These are phyloP conservation scores for Salvelinus alpinus DNA, from an alignment of 2,113 vertebrate species.

Conservation along the genomic window DNA sequence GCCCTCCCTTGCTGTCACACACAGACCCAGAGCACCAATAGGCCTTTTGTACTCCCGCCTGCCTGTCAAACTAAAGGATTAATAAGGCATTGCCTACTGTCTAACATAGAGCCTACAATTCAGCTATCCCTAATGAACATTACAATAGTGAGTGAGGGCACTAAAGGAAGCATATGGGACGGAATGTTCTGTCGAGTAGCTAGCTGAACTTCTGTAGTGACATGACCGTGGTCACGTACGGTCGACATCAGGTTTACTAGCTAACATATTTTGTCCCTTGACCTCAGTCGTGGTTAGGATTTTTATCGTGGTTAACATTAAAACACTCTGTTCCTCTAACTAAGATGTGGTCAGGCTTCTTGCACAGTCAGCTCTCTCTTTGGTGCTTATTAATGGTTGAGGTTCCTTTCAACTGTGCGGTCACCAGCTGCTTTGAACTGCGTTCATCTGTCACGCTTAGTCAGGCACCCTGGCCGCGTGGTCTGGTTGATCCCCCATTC, in stretches of 20 bases:
- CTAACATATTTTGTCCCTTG: no score
- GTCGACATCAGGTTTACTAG: no score
- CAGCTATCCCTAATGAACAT: conserved; percentile 43
- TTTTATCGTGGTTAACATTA: background rate
- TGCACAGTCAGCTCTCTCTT: background rate
- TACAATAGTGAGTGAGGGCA: conserved; percentile 27
- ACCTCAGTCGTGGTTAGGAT: background rate
- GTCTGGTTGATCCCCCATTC: background rate
- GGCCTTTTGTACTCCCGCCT: conserved; percentile 22
- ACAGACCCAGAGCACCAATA: background rate
- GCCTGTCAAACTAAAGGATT: conserved; percentile 37
- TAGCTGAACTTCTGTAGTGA: no score
- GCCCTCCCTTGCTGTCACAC: background rate
- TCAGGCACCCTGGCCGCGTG: background rate
- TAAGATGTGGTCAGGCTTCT: background rate
- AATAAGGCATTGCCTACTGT: background rate
- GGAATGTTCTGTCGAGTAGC: no score
- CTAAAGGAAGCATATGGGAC: background rate
- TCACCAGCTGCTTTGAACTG: no score
- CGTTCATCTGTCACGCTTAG: no score
- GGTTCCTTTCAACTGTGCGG: no score
- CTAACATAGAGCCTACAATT: conserved; percentile 27
- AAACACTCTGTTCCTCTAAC: background rate
- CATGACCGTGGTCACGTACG: no score
- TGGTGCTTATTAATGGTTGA: no score